Conservation (phyloP, 2,888 invertebrate genomes). For the Lagria hirta region DNA sequence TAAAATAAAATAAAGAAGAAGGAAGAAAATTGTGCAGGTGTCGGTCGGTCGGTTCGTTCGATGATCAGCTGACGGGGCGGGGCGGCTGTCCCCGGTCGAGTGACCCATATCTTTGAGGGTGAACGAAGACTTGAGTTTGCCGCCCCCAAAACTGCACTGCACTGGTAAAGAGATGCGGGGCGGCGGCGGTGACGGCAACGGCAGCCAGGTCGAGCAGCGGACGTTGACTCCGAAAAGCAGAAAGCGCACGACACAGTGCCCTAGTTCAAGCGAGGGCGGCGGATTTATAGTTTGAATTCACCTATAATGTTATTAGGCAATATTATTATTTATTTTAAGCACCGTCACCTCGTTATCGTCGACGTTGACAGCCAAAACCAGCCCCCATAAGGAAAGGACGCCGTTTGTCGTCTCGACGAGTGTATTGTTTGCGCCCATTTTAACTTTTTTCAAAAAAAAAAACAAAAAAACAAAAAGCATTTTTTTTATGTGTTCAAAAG, state of each 20-base stretch:
- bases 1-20: constrained; percentile 3
- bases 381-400: too few relatives aligned
- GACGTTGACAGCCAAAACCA: constrained; percentile 13
- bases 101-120: constrained; percentile 44
- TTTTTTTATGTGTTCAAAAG: too few relatives aligned
- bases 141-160: constrained; percentile 28
- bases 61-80: constrained; percentile 39
- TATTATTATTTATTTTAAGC: too few relatives aligned
- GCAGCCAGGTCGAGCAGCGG: constrained; percentile 37
- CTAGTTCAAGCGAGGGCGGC: constrained; percentile 44
- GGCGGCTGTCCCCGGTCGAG: constrained; percentile 36
- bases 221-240: constrained; percentile 42
- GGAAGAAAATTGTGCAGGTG: constrained; percentile 29
- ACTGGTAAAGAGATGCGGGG: constrained; percentile 31
- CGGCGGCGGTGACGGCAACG: constrained; percentile 18
- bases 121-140: constrained; percentile 43
- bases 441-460: too few relatives aligned
- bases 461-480: too few relatives aligned
- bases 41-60: too few relatives aligned
- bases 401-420: too few relatives aligned
- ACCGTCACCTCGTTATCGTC: constrained; percentile 15
- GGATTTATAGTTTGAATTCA: constrained; percentile 34
- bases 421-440: too few relatives aligned
- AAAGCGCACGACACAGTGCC: constrained; percentile 49
- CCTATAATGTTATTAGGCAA: constrained; percentile 22